Percentiles rank a stretch among this genome's conserved stretches.
phyloP scores from a whole-genome alignment of 2,797 vertebrate genomes.

The Notoglanidium macrostoma region DNA sequence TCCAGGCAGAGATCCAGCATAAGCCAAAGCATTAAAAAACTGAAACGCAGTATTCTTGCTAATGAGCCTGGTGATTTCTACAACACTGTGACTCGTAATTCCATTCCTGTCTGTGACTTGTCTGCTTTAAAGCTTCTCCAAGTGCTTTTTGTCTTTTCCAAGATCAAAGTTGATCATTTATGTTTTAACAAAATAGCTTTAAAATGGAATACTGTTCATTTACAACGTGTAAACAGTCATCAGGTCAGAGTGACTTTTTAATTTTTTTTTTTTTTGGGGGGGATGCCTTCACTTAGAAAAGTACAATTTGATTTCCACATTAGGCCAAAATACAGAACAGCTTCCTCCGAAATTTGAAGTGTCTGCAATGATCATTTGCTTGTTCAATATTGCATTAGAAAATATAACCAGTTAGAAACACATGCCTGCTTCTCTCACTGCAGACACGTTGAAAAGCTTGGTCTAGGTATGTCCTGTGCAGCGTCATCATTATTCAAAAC shows the following conservation, averaged over 20 bases:
- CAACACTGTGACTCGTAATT: background rate
- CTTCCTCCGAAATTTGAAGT: background rate
- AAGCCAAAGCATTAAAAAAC: background rate
- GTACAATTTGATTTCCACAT: background rate
- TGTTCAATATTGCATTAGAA: background rate
- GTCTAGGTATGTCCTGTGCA: background rate
- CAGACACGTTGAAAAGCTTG: background rate
- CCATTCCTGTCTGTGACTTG: background rate
- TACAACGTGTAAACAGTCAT: background rate
- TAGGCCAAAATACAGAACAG: background rate
- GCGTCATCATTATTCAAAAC: background rate
- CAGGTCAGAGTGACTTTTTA: background rate
- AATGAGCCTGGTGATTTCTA: background rate
- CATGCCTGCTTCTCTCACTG: background rate
- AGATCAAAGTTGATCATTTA: background rate
- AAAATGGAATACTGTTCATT: background rate
- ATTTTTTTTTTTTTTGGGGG: no score
- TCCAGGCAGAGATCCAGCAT: background rate
- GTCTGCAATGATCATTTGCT: background rate
- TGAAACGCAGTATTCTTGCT: background rate
- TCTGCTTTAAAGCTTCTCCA: background rate
- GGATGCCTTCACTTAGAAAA: background rate
- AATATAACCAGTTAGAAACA: background rate
- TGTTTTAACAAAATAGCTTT: background rate
- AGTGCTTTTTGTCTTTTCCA: no score